Percentiles rank a stretch among this genome's conserved stretches.
These are phyloP conservation scores for Antechinus flavipes DNA, from an alignment of 2,113 vertebrate genomes.

Conservation along the genomic window DNA sequence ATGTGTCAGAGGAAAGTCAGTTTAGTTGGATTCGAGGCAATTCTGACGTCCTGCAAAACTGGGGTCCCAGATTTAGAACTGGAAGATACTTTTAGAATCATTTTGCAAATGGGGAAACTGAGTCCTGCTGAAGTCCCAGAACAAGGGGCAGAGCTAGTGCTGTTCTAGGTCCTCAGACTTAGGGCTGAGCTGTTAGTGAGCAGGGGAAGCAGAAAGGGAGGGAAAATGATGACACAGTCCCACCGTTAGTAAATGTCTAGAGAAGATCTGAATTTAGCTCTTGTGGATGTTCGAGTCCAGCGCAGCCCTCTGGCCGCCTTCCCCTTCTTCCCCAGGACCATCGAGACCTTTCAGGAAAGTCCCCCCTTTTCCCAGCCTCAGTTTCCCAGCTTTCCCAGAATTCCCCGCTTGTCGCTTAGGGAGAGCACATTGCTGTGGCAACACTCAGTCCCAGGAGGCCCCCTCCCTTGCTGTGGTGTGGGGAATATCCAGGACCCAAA, in stretches of 20 bases:
- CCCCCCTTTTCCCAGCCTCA: background rate
- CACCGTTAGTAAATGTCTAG: background rate
- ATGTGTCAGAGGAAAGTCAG: too few relatives aligned
- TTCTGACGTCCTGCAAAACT: too few relatives aligned
- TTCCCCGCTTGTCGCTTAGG: background rate
- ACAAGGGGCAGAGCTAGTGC: background rate
- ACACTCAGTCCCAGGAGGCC: background rate
- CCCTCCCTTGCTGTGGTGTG: background rate
- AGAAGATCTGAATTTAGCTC: background rate
- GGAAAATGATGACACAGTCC: background rate
- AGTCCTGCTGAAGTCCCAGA: background rate
- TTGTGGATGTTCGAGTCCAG: background rate
- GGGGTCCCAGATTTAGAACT: background rate
- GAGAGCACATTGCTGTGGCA: background rate
- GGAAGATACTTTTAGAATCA: background rate
- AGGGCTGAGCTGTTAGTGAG: background rate
- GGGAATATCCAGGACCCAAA: background rate
- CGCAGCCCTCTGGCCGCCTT: background rate
- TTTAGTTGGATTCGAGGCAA: too few relatives aligned
- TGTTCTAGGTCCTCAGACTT: background rate
- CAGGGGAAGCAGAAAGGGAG: background rate
- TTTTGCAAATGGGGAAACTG: slow-evolving; percentile 10
- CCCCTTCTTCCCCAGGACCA: background rate
- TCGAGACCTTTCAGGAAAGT: background rate
- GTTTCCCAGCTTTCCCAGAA: background rate